Evolutionary conservation across 92 coral and sea anemone genomes (phyloP), one percentile per base, ranked within the genome.

Genomic region (Scolanthus callimorphus): DNA sequence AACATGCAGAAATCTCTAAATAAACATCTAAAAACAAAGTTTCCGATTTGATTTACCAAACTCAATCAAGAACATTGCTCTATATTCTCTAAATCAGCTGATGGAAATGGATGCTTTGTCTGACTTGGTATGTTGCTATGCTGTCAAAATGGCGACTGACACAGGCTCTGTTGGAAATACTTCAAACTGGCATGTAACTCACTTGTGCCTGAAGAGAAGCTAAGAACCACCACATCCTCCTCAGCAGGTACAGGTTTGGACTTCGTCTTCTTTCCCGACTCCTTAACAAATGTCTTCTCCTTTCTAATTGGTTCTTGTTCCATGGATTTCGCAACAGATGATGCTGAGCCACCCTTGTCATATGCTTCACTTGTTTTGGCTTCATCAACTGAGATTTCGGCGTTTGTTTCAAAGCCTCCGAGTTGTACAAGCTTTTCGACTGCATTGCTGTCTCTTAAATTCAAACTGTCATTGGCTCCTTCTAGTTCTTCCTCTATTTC

Each of bases 401-500:
- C 41, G 6, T 6, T 15, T 6, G 41, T 15, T 6, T 1, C 27
- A 27, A 25, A 41, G 67, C 85, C 80, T 31, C 70, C 49, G 63
- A 85, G 51, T 29, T 58, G 85, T 3, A 90, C 85, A 13, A 89
- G 71, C 19, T 66, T 61, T 20, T 73, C 75, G 17, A 94, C 61
- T 2, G 58, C 79, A 57, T 74, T 63, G 53, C 76, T 76, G 43
- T 92, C 95, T 17, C 73, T 75, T 24, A 89, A 63, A 44, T 94
- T 90, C 17, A 94, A 59, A 55, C 96, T 94, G 56, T 64, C 79
- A 39, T 79, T 81, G n/a, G 89, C 94, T 17, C 57, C 78, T 86
- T 94, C 95, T 17, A 94, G 60, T 46, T 94, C 99, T 76, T 94
- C 99, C 30, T 84, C 95, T 25, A 94, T 89, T 70, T 89, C 90